Base-by-base conservation (phyloP, 92 coral and sea anemone species). In the Actinostola sp. region DNA sequence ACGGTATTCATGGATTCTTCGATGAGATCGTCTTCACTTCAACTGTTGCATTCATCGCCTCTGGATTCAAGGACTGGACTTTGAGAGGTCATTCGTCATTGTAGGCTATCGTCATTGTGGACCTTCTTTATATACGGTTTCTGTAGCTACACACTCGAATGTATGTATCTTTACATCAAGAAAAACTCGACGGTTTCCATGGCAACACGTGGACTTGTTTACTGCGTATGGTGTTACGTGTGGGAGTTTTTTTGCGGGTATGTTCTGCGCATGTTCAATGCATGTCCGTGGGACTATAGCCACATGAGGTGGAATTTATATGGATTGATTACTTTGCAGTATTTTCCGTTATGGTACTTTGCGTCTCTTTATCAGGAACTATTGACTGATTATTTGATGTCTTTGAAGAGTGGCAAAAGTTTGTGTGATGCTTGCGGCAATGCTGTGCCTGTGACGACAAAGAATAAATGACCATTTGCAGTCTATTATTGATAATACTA, bases 241-340 rank as follows among this genome's bases (percentile, higher is more conserved):
- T 77, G 80, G 84, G 89, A 84, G 67, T 71, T 84, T 53, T 68
- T 61, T 54, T 84, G 83, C 17, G 89, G 89, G 24, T 34, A 51
- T 44, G 61, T 63, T 19, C 53, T 84, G 58, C 76, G 80, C 41
- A 9, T 60, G 52, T 84, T 77, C 26, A 62, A 71, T 26, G 84
- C 89, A 17, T 84, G 89, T 28, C 84, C 89, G 0, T 84, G 89
- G 84, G 89, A 84, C 46, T 84, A 84, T 35, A 67, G 77, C 24
- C 66, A 57, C 35, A 78, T 62, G 66, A 67, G 30, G 29, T 84
- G 84, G 89, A 77, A 70, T 69, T 28, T 84, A 7, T 64, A 12
- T 43, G 84, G 89, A 19, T 32, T 84, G 51, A 77, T 84, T 39
- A 84, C 84, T 26, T 45, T 84, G 50, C 79, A 84, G 79, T 84